These are phyloP conservation scores for Etheostoma spectabile DNA, from an alignment of 2,113 vertebrate species.

Conservation along the genomic window DNA sequence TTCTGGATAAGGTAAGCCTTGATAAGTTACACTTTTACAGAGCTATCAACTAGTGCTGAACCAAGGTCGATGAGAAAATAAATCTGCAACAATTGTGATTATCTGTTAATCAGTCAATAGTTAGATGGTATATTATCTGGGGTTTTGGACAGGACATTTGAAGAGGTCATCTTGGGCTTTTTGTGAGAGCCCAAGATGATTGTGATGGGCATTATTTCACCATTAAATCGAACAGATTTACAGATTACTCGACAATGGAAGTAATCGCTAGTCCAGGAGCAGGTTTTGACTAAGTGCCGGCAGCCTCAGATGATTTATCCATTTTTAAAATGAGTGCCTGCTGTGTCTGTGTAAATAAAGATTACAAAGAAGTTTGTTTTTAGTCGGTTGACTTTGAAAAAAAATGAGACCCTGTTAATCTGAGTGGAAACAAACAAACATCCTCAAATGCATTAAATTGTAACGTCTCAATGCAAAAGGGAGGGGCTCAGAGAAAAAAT, in stretches of 20 bases:
- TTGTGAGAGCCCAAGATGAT: not conserved
- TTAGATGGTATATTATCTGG: not conserved
- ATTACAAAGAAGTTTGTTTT: not conserved
- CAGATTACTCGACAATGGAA: not conserved
- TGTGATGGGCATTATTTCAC: not conserved
- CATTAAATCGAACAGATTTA: not conserved
- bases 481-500: no score
- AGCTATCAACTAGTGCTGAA: not conserved
- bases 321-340: not conserved
- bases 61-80: not conserved
- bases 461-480: no score
- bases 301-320: not conserved
- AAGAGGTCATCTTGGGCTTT: not conserved
- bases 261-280: not conserved
- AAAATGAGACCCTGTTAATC: not conserved
- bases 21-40: conserved; percentile 8
- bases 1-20: conserved; percentile 66
- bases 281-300: not conserved
- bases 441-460: no score
- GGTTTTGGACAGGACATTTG: not conserved
- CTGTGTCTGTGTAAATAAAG: no score
- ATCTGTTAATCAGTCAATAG: not conserved
- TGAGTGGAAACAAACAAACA: not conserved
- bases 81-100: not conserved
- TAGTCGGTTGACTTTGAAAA: not conserved